A percentile compares a stretch with the other conserved stretches of the same genome.
Evolutionary conservation across 2,113 vertebrate species (phyloP).

Genomic region (Eurystomus gularis): DNA sequence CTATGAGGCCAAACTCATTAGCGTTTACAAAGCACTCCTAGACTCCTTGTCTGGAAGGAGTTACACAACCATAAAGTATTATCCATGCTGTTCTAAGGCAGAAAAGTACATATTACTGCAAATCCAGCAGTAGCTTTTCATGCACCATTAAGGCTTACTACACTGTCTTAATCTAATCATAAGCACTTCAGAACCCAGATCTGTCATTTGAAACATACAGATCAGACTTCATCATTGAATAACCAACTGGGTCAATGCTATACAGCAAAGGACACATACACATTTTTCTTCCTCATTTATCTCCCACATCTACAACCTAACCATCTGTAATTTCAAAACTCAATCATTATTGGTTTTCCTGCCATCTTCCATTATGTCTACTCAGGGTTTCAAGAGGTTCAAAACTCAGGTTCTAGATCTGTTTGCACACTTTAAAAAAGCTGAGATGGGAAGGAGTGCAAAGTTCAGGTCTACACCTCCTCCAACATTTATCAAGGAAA

Average conservation of each 20-base stretch:
- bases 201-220: conserved; percentile 30
- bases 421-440: neutral
- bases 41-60: conserved; percentile 39
- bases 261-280: neutral
- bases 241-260: conserved; percentile 30
- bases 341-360: neutral
- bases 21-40: conserved; percentile 43
- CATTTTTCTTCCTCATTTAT: neutral
- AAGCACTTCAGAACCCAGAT: conserved; percentile 63
- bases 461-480: conserved; percentile 6
- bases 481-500: conserved; percentile 4
- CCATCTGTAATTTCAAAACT: neutral
- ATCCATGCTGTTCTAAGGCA: conserved; percentile 47
- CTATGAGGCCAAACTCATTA: conserved; percentile 54
- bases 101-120: conserved; percentile 49
- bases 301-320: neutral
- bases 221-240: conserved; percentile 27
- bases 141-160: conserved; percentile 59
- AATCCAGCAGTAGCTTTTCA: conserved; percentile 58
- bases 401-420: neutral
- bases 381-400: neutral
- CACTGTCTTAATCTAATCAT: conserved; percentile 54
- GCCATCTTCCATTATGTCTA: neutral
- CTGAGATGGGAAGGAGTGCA: neutral
- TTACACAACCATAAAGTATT: conserved; percentile 58